Conservation (phyloP, 2,888 invertebrate genomes). For the Bimastos eiseni region DNA sequence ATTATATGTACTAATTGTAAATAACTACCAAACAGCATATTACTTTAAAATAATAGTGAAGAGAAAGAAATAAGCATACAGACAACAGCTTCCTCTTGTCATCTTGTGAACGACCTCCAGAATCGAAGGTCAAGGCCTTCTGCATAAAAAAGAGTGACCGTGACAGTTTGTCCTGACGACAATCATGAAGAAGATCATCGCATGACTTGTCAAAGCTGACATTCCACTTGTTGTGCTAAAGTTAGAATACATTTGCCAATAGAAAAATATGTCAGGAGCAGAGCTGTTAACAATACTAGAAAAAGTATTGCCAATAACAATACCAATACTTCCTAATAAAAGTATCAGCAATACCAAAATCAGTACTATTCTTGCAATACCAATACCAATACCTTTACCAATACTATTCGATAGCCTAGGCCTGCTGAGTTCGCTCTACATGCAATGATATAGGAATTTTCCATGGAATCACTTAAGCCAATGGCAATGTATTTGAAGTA, state of each 20-base stretch:
- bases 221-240: constrained; percentile 5
- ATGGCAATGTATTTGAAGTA: too few relatives aligned
- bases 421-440: too few relatives aligned
- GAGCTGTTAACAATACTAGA: too few relatives aligned
- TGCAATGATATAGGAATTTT: too few relatives aligned
- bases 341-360: too few relatives aligned
- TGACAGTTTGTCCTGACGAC: constrained; percentile 54
- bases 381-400: too few relatives aligned
- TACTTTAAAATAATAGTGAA: background rate
- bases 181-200: constrained; percentile 50
- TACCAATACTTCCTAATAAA: too few relatives aligned
- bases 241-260: background rate
- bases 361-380: too few relatives aligned
- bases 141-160: constrained; percentile 57
- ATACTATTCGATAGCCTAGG: too few relatives aligned
- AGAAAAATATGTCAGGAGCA: background rate
- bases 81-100: background rate
- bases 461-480: too few relatives aligned
- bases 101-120: constrained; percentile 35
- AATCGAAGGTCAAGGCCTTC: constrained; percentile 48
- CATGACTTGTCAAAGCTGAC: constrained; percentile 33
- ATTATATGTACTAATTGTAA: background rate
- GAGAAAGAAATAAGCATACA: background rate
- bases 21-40: background rate
- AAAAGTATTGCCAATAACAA: too few relatives aligned